A percentile compares a stretch with the other conserved stretches of the same genome.
phyloP scores from a whole-genome alignment of 1,140 invertebrate genomes.

The Drosophila rhopaloa region DNA sequence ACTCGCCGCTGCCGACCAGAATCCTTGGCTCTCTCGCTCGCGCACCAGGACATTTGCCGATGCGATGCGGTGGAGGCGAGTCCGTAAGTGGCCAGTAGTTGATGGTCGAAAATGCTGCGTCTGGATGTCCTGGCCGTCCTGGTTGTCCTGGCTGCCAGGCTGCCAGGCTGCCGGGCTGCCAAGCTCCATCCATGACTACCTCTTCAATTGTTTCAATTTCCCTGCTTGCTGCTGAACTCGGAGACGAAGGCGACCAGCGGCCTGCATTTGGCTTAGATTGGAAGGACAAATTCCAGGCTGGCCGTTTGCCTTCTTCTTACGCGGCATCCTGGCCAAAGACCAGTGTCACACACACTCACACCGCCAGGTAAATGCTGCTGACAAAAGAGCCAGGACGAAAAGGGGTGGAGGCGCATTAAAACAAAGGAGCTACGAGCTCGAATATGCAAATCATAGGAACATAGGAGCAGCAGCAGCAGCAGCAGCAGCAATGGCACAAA shows the following conservation, averaged over 20 bases:
- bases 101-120: constrained; percentile 81
- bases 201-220: constrained; percentile 81
- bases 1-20: not conserved
- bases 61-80: constrained; percentile 58
- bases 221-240: constrained; percentile 62
- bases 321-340: constrained; percentile 62
- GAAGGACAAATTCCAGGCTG: constrained; percentile 77
- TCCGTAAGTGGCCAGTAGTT: constrained; percentile 78
- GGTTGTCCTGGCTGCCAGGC: constrained; percentile 23
- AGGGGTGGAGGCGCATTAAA: constrained; percentile 71
- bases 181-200: constrained; percentile 49
- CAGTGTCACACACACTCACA: constrained; percentile 24
- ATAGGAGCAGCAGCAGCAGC: constrained; percentile 38
- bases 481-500: constrained; percentile 21
- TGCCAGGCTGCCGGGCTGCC: constrained; percentile 19
- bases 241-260: constrained; percentile 43
- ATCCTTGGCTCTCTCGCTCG: constrained; percentile 7
- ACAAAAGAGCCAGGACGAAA: constrained; percentile 62
- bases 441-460: constrained; percentile 82
- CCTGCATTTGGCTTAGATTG: constrained; percentile 80
- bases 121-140: constrained; percentile 48
- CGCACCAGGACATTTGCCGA: constrained; percentile 51
- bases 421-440: constrained; percentile 75
- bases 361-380: constrained; percentile 68
- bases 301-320: constrained; percentile 78